A percentile compares a stretch with the other conserved stretches of the same genome.
Evolutionary conservation across 2,113 vertebrate species (phyloP).

Genomic region (Heloderma charlesbogerti): DNA sequence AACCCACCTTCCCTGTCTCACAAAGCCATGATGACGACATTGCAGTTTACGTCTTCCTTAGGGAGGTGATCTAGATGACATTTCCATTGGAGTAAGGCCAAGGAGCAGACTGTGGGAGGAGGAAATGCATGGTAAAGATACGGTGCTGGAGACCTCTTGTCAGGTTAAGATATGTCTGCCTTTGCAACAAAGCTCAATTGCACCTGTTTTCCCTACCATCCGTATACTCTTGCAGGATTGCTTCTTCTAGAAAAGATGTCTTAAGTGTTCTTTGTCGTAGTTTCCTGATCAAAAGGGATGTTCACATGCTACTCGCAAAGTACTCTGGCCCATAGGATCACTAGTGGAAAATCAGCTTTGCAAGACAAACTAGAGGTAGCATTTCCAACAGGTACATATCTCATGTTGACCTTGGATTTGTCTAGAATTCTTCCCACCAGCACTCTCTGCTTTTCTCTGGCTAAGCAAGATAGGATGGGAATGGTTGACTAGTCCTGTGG

Average conservation of each 20-base stretch:
- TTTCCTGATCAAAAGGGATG: neutral
- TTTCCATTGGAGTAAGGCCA: conserved; percentile 24
- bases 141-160: neutral
- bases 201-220: neutral
- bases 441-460: neutral
- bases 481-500: neutral
- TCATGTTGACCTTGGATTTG: neutral
- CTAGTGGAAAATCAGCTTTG: neutral
- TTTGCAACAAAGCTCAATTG: neutral
- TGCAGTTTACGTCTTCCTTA: conserved; percentile 50
- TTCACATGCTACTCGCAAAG: neutral
- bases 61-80: conserved; percentile 49
- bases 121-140: neutral
- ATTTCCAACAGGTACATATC: neutral
- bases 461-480: neutral
- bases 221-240: neutral
- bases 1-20: conserved; percentile 30
- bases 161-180: neutral
- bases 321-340: neutral
- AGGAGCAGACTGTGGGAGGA: neutral
- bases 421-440: no score
- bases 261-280: neutral
- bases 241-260: no score
- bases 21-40: conserved; percentile 36
- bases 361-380: neutral